These are phyloP conservation scores for Heliconius charithonia DNA, from an alignment of 2,888 invertebrate genomes.

Conservation along the genomic window DNA sequence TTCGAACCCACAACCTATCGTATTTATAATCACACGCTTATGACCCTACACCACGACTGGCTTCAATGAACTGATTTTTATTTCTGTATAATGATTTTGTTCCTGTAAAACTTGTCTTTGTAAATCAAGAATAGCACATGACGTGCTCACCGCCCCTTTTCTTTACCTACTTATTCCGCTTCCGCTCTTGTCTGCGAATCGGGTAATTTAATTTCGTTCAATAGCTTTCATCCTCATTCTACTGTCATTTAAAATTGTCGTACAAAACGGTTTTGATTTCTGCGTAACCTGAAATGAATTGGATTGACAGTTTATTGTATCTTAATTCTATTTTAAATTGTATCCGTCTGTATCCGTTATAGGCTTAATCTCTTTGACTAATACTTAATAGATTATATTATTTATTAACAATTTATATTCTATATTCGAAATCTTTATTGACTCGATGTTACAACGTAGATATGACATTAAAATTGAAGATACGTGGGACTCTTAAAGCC, in stretches of 20 bases:
- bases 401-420: background rate
- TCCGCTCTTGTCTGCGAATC: conserved; percentile 42
- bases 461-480: conserved; percentile 17
- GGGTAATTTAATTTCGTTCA: conserved; percentile 41
- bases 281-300: conserved; percentile 6
- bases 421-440: background rate
- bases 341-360: background rate
- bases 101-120: conserved; percentile 27
- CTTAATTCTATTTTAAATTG: background rate
- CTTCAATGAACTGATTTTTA: conserved; percentile 40
- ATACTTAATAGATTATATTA: background rate
- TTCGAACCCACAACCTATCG: no score
- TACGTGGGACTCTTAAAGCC: conserved; percentile 28
- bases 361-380: background rate
- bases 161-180: conserved; percentile 41
- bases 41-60: no score
- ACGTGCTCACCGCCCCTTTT: conserved; percentile 33
- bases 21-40: no score
- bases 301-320: background rate
- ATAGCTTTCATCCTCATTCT: conserved; percentile 42
- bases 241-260: conserved; percentile 35
- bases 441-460: background rate
- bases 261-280: conserved; percentile 23
- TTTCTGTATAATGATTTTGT: conserved; percentile 23
- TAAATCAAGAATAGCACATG: conserved; percentile 36